Base-by-base conservation (phyloP, 2,888 invertebrate genomes). In the Andrena trimmerana region DNA sequence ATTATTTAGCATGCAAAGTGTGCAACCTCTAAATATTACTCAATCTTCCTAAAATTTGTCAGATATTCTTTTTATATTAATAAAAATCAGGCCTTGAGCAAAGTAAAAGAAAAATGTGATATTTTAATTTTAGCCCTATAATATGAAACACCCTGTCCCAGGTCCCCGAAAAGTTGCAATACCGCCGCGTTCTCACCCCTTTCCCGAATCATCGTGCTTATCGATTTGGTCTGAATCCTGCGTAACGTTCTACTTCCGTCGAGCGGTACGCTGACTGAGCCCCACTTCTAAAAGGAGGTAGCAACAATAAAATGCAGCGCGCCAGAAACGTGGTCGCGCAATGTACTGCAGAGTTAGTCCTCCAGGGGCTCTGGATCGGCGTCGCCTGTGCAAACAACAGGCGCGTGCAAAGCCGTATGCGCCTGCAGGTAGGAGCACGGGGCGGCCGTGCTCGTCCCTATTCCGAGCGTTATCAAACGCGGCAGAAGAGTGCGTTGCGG, bases 301-400 rank as follows among this genome's bases (percentile, higher is more conserved):
- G 60, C 66, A 81, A 68, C 81, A 89, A 89, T 89, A 88, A 88
- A 89, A 88, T 78, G 77, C 86, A 78, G 65, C 60, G 72, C 74
- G 70, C 73, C 73, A 69, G 71, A 81, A 89, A 89, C 81, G 85
- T 85, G 88, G 82, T 83, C 89, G 81, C 86, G 80, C 89, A 85
- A 89, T 48, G 79, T 74, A 86, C 84, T 84, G 33, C 67, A 48
- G 59, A 54, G 76, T 83, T 73, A 69, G 71, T 57, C 16, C 62
- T 59, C 31, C 65, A 29, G 20, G 31, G 62, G 20, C 24, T 29
- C 48, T 50, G 70, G 79, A 66, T 79, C 79, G 71, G 71, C 71
- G 54, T 20, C 42, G n/a, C 65, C 29, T 8, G 66, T 80, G 71
- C 72, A 81, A 81, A 80, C 71, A 81, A 78, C 42, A 20, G 60